These are phyloP conservation scores for Mustela erminea DNA, from an alignment of 2,797 vertebrate genomes.

Conservation along the genomic window DNA sequence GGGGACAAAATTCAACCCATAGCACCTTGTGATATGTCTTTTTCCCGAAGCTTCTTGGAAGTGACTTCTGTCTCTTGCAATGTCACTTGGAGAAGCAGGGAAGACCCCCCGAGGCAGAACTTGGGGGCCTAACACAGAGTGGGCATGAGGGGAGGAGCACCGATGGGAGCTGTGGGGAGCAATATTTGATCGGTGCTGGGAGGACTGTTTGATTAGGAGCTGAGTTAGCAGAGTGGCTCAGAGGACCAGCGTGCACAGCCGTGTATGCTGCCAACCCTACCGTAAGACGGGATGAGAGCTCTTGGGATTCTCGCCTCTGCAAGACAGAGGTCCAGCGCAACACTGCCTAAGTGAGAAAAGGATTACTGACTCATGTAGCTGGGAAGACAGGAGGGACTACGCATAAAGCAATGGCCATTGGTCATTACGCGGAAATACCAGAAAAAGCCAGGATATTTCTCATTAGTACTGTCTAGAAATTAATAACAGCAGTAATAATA, in stretches of 20 bases:
- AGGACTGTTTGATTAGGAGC: neutral
- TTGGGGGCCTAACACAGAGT: neutral
- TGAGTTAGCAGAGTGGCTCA: neutral
- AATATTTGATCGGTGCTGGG: too few species aligned
- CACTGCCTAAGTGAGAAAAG: neutral
- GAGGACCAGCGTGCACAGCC: neutral
- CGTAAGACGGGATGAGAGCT: neutral
- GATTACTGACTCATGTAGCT: neutral
- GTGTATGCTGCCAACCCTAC: rapidly evolving
- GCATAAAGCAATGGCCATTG: neutral
- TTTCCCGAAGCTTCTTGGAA: neutral
- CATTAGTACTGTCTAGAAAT: neutral
- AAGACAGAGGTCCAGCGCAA: neutral
- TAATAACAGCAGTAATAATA: neutral
- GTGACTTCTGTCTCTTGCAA: neutral
- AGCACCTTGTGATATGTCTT: neutral
- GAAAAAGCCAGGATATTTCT: neutral
- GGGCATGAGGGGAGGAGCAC: neutral
- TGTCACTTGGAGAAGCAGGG: neutral
- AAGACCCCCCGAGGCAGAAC: neutral
- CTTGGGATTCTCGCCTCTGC: neutral
- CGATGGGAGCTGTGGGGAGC: neutral
- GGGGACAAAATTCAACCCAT: neutral
- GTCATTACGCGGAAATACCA: neutral
- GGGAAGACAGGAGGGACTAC: neutral